Percentiles rank a stretch among this genome's conserved stretches.
These are phyloP conservation scores for Ecdyonurus torrentis DNA, from an alignment of 2,888 invertebrate genomes.

Conservation along the genomic window DNA sequence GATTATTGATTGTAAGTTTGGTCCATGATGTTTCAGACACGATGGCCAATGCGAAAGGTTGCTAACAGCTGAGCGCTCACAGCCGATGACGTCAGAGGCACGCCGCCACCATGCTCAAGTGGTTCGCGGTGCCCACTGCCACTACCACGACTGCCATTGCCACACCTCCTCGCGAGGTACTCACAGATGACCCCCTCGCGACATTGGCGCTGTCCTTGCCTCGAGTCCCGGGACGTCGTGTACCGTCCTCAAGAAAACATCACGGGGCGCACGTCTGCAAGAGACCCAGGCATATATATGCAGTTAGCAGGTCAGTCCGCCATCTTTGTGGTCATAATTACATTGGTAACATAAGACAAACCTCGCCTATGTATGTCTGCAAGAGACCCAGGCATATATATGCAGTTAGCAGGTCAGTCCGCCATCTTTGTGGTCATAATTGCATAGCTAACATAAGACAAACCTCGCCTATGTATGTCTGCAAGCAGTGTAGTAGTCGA, in stretches of 20 bases:
- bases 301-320: slow-evolving; percentile 36
- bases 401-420: slow-evolving; percentile 35
- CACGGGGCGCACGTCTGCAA: not conserved
- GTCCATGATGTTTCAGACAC: no score
- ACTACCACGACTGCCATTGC: slow-evolving; percentile 27
- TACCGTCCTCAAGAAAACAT: not conserved
- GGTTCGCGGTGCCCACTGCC: slow-evolving; percentile 17
- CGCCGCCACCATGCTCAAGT: slow-evolving; percentile 9
- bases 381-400: slow-evolving; percentile 35
- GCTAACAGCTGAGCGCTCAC: no score
- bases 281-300: slow-evolving; percentile 36
- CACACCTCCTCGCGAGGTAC: slow-evolving; percentile 7
- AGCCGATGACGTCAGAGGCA: no score
- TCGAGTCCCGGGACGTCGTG: not conserved
- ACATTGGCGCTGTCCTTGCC: slow-evolving; percentile 5
- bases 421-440: no score
- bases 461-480: no score
- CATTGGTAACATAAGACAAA: no score
- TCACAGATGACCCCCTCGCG: slow-evolving; percentile 23
- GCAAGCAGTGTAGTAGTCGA: no score
- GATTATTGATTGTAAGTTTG: no score
- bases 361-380: not conserved
- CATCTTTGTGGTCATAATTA: no score
- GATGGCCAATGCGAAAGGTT: no score
- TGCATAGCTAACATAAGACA: no score